Conservation (phyloP, 2,113 vertebrate genomes). For the Pelecanoides urinatrix region DNA sequence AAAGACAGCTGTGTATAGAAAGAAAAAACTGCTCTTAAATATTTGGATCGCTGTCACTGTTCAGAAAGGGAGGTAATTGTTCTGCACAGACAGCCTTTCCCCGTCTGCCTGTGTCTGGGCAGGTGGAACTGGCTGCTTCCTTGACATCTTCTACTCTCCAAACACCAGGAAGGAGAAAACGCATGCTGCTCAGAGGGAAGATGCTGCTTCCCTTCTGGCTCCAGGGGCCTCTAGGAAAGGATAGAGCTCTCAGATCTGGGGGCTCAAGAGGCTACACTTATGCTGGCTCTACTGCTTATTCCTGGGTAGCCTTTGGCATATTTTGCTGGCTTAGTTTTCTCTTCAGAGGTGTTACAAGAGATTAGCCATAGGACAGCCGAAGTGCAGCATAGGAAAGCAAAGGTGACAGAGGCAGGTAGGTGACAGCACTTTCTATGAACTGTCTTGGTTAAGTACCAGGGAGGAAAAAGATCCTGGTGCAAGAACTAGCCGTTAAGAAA, state of each 20-base stretch:
- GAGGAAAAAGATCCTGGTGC: background rate
- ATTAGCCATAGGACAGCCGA: background rate
- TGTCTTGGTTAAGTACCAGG: background rate
- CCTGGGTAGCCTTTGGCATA: background rate
- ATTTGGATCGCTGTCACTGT: background rate
- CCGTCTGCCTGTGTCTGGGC: background rate
- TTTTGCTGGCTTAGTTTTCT: background rate
- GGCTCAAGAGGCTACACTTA: background rate
- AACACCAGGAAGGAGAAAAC: background rate
- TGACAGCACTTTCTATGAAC: background rate
- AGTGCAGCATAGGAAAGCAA: background rate
- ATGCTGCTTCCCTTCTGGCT: background rate
- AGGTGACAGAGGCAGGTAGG: background rate
- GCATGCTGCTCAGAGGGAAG: accelerated
- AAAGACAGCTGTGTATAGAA: background rate
- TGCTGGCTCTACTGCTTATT: background rate
- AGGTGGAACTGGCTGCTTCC: background rate
- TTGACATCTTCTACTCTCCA: background rate
- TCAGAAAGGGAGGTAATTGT: background rate
- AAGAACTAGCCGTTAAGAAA: background rate
- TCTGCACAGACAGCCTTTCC: background rate
- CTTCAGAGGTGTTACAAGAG: background rate
- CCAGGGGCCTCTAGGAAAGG: background rate
- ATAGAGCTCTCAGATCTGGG: background rate
- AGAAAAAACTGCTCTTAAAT: background rate